These are phyloP conservation scores for Platysteira castanea DNA, from an alignment of 2,113 vertebrate species.

Conservation along the genomic window DNA sequence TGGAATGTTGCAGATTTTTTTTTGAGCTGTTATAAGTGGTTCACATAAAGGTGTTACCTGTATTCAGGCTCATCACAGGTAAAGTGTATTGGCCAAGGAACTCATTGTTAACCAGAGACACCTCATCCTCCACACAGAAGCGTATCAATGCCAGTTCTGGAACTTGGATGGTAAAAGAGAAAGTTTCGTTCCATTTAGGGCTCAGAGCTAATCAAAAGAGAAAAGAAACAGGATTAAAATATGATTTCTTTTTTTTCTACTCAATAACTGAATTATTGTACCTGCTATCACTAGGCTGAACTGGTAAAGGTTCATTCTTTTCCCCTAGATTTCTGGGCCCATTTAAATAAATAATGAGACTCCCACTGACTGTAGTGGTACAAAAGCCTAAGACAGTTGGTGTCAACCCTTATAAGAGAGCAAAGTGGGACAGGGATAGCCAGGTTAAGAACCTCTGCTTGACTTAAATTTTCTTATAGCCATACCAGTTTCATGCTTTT, in stretches of 20 bases:
- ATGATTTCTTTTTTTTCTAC: not conserved
- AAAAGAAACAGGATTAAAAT: not conserved
- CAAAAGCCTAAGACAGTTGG: not conserved
- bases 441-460: not conserved
- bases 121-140: conserved; percentile 79
- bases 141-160: conserved; percentile 84
- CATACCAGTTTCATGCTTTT: not conserved
- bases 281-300: not conserved
- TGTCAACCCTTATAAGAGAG: not conserved
- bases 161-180: conserved; percentile 77
- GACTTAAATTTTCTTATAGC: not conserved
- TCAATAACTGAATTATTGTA: not conserved
- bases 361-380: not conserved
- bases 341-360: not conserved
- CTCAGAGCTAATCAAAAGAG: conserved; percentile 71
- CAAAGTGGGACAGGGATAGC: not conserved
- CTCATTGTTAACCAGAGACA: conserved; percentile 71
- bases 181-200: conserved; percentile 80
- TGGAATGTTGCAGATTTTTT: not conserved
- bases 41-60: conserved; percentile 75
- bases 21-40: not conserved
- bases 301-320: not conserved
- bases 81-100: conserved; percentile 87
- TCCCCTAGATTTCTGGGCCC: not conserved
- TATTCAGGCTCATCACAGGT: conserved; percentile 80